Conservation (phyloP, 2,888 invertebrate genomes). For the Noctua janthe region DNA sequence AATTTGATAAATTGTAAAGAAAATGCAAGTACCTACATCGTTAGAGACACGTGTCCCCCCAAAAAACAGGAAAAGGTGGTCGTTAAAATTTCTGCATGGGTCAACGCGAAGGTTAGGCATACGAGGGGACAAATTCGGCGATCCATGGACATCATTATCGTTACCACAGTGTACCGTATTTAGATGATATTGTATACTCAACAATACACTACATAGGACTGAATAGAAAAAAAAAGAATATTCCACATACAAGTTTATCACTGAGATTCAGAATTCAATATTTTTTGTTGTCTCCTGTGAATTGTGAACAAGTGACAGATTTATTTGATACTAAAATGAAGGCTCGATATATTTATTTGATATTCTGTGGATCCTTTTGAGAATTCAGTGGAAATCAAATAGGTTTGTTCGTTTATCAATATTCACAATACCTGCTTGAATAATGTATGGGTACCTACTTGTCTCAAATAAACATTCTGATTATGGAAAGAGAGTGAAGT, state of each 20-base stretch:
- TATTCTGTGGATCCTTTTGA: constrained; percentile 36
- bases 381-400: constrained; percentile 48
- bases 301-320: constrained; percentile 63
- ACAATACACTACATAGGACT: constrained; percentile 46
- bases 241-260: constrained; percentile 35
- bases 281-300: constrained; percentile 65
- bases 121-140: constrained; percentile 64
- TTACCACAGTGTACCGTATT: constrained; percentile 48
- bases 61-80: constrained; percentile 66
- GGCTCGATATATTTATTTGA: constrained; percentile 44
- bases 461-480: constrained; percentile 8
- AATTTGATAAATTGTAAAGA: constrained; percentile 48
- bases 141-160: constrained; percentile 66
- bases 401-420: constrained; percentile 42
- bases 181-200: constrained; percentile 48
- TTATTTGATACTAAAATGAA: constrained; percentile 63
- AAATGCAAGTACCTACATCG: constrained; percentile 51
- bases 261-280: constrained; percentile 56
- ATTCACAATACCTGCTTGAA: constrained; percentile 20
- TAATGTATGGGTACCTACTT: constrained; percentile 2
- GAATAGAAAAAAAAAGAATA: constrained; percentile 47
- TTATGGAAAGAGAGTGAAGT: neutral
- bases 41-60: constrained; percentile 67
- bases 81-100: constrained; percentile 72
- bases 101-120: constrained; percentile 63